phyloP scores from a whole-genome alignment of 2,797 vertebrate species.

The Alauda arvensis region DNA sequence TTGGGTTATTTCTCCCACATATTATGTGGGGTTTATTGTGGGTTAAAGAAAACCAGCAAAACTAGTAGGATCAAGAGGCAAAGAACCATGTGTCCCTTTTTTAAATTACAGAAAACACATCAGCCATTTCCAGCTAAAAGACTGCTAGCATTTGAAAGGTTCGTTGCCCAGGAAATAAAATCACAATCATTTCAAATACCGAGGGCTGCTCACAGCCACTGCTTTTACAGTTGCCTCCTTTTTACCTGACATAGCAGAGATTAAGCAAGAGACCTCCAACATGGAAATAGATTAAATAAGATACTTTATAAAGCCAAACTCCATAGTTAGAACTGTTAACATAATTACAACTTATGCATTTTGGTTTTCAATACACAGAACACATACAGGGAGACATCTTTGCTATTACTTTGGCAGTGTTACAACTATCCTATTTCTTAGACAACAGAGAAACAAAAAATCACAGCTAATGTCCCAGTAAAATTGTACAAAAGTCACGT shows the following conservation, averaged over 20 bases:
- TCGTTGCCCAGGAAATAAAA: conserved; percentile 25
- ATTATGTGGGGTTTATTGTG: neutral
- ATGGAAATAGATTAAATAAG: conserved; percentile 30
- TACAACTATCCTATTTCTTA: neutral
- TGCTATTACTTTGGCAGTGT: neutral
- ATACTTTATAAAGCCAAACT: neutral
- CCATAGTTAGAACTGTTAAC: neutral
- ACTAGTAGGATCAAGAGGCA: neutral
- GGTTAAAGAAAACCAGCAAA: neutral
- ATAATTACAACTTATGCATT: neutral
- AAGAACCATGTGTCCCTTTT: neutral
- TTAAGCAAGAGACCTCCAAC: conserved; percentile 24
- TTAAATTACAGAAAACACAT: neutral
- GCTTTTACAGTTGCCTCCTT: neutral
- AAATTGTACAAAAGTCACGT: neutral
- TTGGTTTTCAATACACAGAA: neutral
- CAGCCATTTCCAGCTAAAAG: neutral
- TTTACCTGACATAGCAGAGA: neutral
- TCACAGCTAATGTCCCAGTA: neutral
- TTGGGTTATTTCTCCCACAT: neutral
- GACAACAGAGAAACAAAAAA: neutral
- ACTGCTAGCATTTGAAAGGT: neutral
- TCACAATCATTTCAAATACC: neutral
- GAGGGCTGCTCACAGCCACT: neutral
- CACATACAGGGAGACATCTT: neutral